Percentiles rank a stretch among this genome's conserved stretches.
Conservation (phyloP, 2,888 invertebrate species). For the Drosophila pseudotalamancana region DNA sequence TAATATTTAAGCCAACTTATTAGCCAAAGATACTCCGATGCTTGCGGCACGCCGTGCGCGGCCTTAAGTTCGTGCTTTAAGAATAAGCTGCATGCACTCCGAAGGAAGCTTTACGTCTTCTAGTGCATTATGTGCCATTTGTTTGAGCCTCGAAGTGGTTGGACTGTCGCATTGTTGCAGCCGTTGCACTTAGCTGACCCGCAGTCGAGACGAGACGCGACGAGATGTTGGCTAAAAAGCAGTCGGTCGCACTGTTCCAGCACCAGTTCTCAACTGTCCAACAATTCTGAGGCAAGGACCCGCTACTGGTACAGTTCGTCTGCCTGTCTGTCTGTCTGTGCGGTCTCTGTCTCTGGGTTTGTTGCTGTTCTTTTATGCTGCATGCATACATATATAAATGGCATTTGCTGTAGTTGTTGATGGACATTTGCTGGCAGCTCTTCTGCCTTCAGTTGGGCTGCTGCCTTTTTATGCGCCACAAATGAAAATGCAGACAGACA, state of each 20-base stretch:
- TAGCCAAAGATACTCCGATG: slow-evolving; percentile 36
- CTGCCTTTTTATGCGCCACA: slow-evolving; percentile 73
- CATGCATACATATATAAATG: slow-evolving; percentile 39
- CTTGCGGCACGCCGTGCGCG: slow-evolving; percentile 31
- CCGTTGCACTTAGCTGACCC: slow-evolving; percentile 70
- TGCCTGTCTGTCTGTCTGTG: slow-evolving; percentile 15
- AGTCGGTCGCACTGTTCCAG: slow-evolving; percentile 14
- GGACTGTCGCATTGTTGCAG: slow-evolving; percentile 44
- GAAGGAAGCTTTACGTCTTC: slow-evolving; percentile 16
- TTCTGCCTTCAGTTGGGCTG: slow-evolving; percentile 57
- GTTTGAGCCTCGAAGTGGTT: slow-evolving; percentile 7
- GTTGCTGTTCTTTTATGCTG: slow-evolving; percentile 57
- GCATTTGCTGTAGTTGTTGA: slow-evolving; percentile 65
- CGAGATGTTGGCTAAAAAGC: slow-evolving; percentile 41
- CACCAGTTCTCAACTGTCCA: slow-evolving; percentile 27
- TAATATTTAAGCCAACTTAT: slow-evolving; percentile 64
- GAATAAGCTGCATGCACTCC: slow-evolving; percentile 16
- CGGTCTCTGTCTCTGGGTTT: slow-evolving; percentile 29
- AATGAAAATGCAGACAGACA: slow-evolving; percentile 80
- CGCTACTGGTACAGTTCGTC: slow-evolving; percentile 8
- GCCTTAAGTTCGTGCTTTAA: slow-evolving; percentile 32
- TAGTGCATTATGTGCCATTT: slow-evolving; percentile 44
- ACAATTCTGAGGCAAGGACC: slow-evolving; percentile 18
- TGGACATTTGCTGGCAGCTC: slow-evolving; percentile 79
- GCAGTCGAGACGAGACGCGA: slow-evolving; percentile 43